Evolutionary conservation across 2,797 vertebrate genomes (phyloP), one percentile per base, ranked within the genome.

Genomic region (Sphenopsis melanotis): DNA sequence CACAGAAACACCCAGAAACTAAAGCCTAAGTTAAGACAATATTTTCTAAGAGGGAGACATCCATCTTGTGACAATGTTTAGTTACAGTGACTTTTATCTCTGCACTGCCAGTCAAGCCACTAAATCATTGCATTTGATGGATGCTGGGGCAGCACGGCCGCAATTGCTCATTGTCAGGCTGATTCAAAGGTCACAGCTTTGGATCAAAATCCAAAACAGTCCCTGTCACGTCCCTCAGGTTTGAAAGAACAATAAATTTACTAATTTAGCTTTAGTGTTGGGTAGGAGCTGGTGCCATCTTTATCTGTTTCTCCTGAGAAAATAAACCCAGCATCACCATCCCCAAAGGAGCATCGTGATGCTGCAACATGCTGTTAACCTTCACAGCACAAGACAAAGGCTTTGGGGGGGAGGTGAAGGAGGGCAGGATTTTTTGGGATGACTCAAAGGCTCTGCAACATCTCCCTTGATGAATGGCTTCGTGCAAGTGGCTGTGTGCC

Each of bases 151-250:
- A 87, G 80, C 76, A 85, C 0, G 2, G 88, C 36, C 1, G 0
- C 75, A 89, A 90, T 94, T 93, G 89, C 87, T 96, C 95, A 90
- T 94, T 94, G 94, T 97, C 92, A 91, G 80, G 63, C 84, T 79
- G 82, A 90, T 83, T 75, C 55, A 90, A 77, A 89, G 94, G 95
- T 95, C 90, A 95, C 14, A 9, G 72, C 65, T 95, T 78, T 83
- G 87, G 61, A 81, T 91, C 87, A 91, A 94, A 95, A 93, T 60
- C 89, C 79, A 70, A 85, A 87, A 17, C 57, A 89, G 70, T 13
- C 47, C 36, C 69, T 83, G 75, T 85, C 89, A 95, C 4, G 0
- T 93, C 68, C 39, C 65, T 65, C 69, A 76, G 36, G 49, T 84
- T 83, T 87, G 53, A 83, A 95, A 87, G 87, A 87, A 87, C 78